Conservation (phyloP, 2,888 invertebrate species). For the Phytoseiulus persimilis region DNA sequence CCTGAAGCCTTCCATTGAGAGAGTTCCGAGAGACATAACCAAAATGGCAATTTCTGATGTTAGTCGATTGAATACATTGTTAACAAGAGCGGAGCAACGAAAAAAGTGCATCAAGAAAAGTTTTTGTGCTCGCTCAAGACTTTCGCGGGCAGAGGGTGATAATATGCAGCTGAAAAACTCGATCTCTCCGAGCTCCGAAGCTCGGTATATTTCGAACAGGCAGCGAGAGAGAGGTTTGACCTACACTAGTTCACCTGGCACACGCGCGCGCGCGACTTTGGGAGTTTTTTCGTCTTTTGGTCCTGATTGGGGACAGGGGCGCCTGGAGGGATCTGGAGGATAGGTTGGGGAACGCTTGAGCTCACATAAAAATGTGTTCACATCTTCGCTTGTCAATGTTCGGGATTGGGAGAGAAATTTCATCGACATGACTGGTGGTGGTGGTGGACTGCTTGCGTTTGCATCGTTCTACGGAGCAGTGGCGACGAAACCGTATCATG, state of each 20-base stretch:
- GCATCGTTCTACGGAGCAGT: too few relatives aligned
- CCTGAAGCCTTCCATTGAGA: too few relatives aligned
- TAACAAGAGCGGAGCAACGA: not conserved
- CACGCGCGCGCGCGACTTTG: not conserved
- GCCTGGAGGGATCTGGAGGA: not conserved
- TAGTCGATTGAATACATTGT: not conserved
- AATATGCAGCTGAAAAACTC: slow-evolving; percentile 5
- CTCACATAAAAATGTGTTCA: not conserved
- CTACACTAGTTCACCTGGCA: not conserved
- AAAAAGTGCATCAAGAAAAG: not conserved
- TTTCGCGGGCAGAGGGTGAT: not conserved
- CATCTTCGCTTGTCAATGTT: not conserved
- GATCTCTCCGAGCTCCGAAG: not conserved
- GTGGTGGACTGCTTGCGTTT: too few relatives aligned
- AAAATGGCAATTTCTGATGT: not conserved
- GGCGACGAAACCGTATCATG: too few relatives aligned
- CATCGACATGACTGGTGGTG: too few relatives aligned
- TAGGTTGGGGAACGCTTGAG: not conserved
- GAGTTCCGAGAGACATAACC: too few relatives aligned
- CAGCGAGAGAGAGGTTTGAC: not conserved
- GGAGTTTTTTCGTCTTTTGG: not conserved
- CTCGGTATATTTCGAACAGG: not conserved
- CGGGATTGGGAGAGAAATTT: too few relatives aligned
- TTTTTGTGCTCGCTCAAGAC: not conserved
- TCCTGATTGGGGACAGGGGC: not conserved